Conservation (phyloP, 2,888 invertebrate species). For the Rhyacophila evoluta region DNA sequence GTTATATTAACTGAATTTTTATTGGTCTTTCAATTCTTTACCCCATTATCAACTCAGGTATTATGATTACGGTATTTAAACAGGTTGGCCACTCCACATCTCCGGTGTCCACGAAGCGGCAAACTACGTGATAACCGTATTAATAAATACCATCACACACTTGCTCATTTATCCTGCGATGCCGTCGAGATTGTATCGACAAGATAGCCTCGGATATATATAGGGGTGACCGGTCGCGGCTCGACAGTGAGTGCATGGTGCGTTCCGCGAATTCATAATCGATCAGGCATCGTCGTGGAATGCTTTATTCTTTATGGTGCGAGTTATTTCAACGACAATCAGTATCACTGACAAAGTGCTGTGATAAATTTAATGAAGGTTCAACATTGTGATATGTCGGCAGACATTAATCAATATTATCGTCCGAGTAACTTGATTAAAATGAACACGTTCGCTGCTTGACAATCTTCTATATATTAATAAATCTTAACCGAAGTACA, state of each 20-base stretch:
- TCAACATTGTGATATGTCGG: no score
- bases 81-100: background rate
- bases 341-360: no score
- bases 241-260: background rate
- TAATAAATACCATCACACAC: constrained; percentile 1
- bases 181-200: background rate
- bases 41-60: no score
- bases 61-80: no score
- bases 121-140: background rate
- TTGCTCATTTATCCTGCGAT: background rate
- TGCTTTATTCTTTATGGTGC: background rate
- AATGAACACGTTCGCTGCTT: no score
- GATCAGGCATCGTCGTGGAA: background rate
- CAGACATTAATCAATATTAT: no score
- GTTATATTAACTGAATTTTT: no score
- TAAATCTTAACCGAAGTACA: no score
- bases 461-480: no score
- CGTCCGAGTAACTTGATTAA: no score
- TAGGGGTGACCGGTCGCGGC: background rate
- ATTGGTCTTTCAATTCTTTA: no score
- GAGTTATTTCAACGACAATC: background rate
- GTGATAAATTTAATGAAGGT: no score
- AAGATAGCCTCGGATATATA: constrained; percentile 16
- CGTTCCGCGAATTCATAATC: background rate
- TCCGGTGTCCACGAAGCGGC: background rate